phyloP scores from a whole-genome alignment of 1,140 invertebrate species.

The Platyura marginata region DNA sequence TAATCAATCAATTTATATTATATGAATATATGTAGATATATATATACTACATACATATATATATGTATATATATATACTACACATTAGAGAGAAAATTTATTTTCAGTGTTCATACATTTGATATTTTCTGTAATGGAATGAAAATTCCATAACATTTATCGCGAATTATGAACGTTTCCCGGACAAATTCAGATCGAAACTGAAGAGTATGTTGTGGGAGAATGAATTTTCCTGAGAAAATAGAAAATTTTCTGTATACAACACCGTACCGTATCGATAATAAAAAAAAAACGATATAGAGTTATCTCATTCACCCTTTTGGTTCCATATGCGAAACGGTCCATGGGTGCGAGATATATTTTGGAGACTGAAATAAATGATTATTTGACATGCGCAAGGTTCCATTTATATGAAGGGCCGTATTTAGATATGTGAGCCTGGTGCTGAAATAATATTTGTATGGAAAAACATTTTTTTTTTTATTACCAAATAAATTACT shows the following conservation, averaged over 20 bases:
- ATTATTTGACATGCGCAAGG: not conserved
- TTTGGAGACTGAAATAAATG: not conserved
- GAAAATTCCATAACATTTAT: not conserved
- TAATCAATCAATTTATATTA: too few relatives aligned
- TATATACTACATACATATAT: too few relatives aligned
- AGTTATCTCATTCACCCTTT: not conserved
- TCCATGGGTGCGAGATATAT: not conserved
- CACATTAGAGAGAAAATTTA: too few relatives aligned
- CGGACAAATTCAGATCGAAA: not conserved
- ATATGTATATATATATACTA: too few relatives aligned
- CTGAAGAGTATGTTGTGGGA: not conserved
- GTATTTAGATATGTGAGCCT: too few relatives aligned
- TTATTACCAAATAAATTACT: too few relatives aligned
- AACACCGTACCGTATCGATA: not conserved
- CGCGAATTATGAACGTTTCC: not conserved
- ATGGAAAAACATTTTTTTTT: too few relatives aligned
- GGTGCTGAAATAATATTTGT: too few relatives aligned
- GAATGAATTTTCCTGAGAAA: not conserved
- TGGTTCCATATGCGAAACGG: not conserved
- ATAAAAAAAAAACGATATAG: not conserved
- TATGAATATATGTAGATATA: too few relatives aligned
- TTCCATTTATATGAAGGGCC: not conserved
- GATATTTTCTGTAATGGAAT: too few relatives aligned
- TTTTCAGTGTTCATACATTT: too few relatives aligned
- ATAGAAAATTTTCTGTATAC: not conserved